Evolutionary conservation across 92 coral and sea anemone species (phyloP).

Genomic region (Bergia sp.): DNA sequence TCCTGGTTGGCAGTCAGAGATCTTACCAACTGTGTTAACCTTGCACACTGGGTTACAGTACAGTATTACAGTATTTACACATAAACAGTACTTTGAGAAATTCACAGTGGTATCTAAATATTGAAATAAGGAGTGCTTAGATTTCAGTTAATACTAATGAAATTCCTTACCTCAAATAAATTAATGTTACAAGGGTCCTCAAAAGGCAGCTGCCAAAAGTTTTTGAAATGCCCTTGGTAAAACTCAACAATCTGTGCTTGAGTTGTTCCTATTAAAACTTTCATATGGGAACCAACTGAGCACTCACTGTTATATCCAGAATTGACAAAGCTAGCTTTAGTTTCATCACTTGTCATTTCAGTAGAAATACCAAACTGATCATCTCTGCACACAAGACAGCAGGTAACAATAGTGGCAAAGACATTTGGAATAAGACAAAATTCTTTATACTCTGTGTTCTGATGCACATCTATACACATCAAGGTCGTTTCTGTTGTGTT

Average conservation of each 20-base stretch:
- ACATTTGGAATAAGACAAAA: conserved; percentile 51
- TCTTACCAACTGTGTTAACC: too few relatives aligned
- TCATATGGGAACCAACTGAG: not conserved
- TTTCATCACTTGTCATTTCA: conserved; percentile 15
- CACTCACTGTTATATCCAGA: not conserved
- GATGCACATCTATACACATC: conserved; percentile 49
- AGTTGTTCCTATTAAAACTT: conserved; percentile 60
- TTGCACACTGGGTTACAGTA: too few relatives aligned
- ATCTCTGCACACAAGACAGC: conserved; percentile 32
- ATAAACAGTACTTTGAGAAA: too few relatives aligned
- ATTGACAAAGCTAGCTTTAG: not conserved
- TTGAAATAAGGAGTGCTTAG: too few relatives aligned
- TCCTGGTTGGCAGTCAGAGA: too few relatives aligned
- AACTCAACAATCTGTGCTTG: conserved; percentile 84
- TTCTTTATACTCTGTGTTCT: conserved; percentile 1
- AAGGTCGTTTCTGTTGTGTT: conserved; percentile 20
- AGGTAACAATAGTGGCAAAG: conserved; percentile 51
- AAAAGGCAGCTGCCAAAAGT: conserved; percentile 84
- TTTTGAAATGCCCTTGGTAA: conserved; percentile 61
- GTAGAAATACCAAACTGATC: not conserved
- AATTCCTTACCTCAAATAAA: conserved; percentile 64
- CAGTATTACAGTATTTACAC: too few relatives aligned
- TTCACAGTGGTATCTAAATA: too few relatives aligned
- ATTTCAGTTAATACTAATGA: too few relatives aligned
- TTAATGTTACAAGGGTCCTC: conserved; percentile 61